Evolutionary conservation across 2,113 vertebrate genomes (phyloP).

Genomic region (Cottus gobio): DNA sequence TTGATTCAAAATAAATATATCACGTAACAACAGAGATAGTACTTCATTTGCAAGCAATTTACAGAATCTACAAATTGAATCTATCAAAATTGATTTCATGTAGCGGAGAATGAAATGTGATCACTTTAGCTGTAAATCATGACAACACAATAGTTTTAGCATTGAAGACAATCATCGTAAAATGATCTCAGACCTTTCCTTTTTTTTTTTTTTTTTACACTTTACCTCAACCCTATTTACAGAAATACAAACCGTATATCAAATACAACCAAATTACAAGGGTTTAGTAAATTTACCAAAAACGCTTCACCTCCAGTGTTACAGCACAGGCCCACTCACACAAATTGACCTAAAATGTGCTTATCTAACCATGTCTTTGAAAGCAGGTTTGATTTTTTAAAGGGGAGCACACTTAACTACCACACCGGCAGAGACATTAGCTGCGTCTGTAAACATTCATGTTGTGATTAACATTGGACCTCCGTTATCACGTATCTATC

Average conservation of each 20-base stretch:
- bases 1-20: constrained; percentile 63
- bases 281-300: constrained; percentile 77
- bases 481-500: constrained; percentile 54
- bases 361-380: constrained; percentile 73
- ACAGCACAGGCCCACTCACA: constrained; percentile 69
- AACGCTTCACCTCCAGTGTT: constrained; percentile 51
- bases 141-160: constrained; percentile 74
- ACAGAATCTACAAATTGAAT: constrained; percentile 74
- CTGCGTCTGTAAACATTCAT: constrained; percentile 77
- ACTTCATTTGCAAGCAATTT: constrained; percentile 68
- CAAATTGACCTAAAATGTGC: constrained; percentile 72
- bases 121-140: constrained; percentile 68
- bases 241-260: constrained; percentile 80
- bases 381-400: constrained; percentile 56
- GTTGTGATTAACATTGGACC: constrained; percentile 67
- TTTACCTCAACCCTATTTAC: constrained; percentile 65
- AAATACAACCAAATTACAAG: constrained; percentile 77
- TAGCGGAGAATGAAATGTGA: constrained; percentile 45
- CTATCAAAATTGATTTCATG: constrained; percentile 65
- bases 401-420: constrained; percentile 55
- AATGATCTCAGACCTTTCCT: constrained; percentile 53
- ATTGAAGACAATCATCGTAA: constrained; percentile 63
- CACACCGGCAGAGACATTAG: constrained; percentile 49
- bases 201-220: constrained; percentile 1
- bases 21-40: constrained; percentile 76